A percentile compares a stretch with the other conserved stretches of the same genome.
phyloP scores from a whole-genome alignment of 2,113 vertebrate genomes.

The Carassius auratus region DNA sequence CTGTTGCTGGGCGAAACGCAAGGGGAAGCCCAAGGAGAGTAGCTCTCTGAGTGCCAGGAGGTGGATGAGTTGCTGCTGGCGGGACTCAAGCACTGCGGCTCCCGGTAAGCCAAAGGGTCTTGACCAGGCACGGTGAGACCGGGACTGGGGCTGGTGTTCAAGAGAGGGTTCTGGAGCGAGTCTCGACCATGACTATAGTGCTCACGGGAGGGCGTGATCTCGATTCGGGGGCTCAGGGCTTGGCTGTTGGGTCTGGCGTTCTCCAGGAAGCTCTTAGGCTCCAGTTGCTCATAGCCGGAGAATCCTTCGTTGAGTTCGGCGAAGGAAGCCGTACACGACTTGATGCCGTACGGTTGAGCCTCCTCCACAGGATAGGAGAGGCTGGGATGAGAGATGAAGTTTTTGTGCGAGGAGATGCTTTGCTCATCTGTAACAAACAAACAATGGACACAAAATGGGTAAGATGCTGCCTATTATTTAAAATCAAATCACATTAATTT shows the following conservation, averaged over 20 bases:
- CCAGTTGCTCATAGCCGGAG: constrained; percentile 84
- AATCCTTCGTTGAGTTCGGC: constrained; percentile 78
- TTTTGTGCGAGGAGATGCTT: constrained; percentile 83
- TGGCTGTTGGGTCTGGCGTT: constrained; percentile 77
- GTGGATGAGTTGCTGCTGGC: constrained; percentile 97
- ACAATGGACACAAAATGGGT: neutral
- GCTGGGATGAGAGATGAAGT: constrained; percentile 83
- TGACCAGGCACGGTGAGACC: constrained; percentile 93
- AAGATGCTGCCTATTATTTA: neutral
- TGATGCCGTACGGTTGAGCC: constrained; percentile 85
- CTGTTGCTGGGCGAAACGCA: constrained; percentile 96
- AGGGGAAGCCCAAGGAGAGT: constrained; percentile 93
- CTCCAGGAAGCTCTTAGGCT: constrained; percentile 84
- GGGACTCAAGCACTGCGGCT: constrained; percentile 96
- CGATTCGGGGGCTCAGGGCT: constrained; percentile 92
- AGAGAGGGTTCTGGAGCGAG: constrained; percentile 84
- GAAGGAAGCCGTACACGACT: constrained; percentile 84
- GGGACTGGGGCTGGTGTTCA: constrained; percentile 86
- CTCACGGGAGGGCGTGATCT: constrained; percentile 97
- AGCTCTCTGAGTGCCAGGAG: constrained; percentile 97
- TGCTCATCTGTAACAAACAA: constrained; percentile 83
- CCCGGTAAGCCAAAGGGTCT: constrained; percentile 85
- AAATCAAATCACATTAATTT: no score
- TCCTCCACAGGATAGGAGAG: constrained; percentile 84
- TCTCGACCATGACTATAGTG: constrained; percentile 88